These are phyloP conservation scores for Lissonota sp. DNA, from an alignment of 2,888 invertebrate genomes.

Conservation along the genomic window DNA sequence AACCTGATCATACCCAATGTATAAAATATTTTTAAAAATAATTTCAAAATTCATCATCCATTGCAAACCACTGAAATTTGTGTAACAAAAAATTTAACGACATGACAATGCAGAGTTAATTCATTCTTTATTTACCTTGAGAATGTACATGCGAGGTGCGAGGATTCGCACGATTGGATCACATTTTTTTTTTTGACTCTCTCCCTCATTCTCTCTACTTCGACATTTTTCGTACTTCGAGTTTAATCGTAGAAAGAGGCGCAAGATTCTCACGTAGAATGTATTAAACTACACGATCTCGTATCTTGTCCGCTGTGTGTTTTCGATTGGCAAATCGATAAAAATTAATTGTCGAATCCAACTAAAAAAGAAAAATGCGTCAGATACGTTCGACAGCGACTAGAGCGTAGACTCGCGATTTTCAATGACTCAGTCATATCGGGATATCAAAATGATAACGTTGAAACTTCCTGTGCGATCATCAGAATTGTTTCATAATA, in stretches of 20 bases:
- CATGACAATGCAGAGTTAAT: conserved; percentile 5
- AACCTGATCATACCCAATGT: too few relatives aligned
- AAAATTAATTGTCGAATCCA: conserved; percentile 26
- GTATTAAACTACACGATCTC: not conserved
- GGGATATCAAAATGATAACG: too few relatives aligned
- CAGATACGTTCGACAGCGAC: too few relatives aligned
- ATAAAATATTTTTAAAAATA: too few relatives aligned
- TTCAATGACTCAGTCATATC: too few relatives aligned
- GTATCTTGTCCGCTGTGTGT: not conserved
- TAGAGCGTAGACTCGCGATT: too few relatives aligned
- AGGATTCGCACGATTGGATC: conserved; percentile 26
- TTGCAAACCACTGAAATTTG: too few relatives aligned
- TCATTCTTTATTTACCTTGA: conserved; percentile 53
- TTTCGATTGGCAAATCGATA: conserved; percentile 18
- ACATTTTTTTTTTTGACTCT: conserved; percentile 30
- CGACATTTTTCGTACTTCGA: not conserved
- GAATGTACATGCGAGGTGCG: conserved; percentile 46
- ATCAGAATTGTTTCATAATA: conserved; percentile 3
- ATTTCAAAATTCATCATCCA: too few relatives aligned
- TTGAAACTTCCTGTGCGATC: not conserved
- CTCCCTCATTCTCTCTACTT: not conserved
- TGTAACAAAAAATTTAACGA: too few relatives aligned
- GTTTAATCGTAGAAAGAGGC: not conserved
- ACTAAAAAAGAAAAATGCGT: conserved; percentile 4
- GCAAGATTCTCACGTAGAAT: not conserved